Evolutionary conservation across 1,140 invertebrate genomes (phyloP).

Genomic region (Drusus annulatus): DNA sequence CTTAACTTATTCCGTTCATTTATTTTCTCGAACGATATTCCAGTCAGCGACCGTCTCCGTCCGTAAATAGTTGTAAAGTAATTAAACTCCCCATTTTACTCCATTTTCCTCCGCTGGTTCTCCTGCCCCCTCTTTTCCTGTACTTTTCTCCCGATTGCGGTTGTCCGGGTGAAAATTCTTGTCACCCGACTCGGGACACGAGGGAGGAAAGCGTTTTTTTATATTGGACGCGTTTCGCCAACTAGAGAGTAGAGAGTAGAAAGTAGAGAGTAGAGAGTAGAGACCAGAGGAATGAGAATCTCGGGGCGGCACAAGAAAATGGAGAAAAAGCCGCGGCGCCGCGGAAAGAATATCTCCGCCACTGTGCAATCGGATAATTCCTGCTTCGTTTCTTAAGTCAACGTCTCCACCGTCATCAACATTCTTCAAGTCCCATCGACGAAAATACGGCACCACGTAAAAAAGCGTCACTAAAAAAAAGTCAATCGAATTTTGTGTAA

Average conservation of each 20-base stretch:
- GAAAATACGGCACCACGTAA: neutral
- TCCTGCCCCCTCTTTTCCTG: neutral
- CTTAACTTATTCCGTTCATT: neutral
- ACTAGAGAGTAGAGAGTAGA: no score
- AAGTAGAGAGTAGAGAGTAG: no score
- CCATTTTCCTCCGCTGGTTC: neutral
- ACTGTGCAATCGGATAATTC: conserved; percentile 33
- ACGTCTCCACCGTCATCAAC: neutral
- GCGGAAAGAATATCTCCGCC: neutral
- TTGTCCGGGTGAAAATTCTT: conserved; percentile 15
- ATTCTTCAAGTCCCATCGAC: neutral
- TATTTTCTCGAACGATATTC: conserved; percentile 14
- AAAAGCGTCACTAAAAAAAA: neutral
- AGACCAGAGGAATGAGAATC: conserved; percentile 28
- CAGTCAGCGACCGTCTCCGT: conserved; percentile 23
- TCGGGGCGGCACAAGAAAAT: neutral
- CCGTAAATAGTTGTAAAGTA: conserved; percentile 41
- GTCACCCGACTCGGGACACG: conserved; percentile 1
- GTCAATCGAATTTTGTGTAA: no score
- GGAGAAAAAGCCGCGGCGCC: neutral
- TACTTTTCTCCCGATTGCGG: conserved; percentile 1
- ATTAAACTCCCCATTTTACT: conserved; percentile 13
- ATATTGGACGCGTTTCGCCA: neutral
- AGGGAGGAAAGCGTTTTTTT: neutral
- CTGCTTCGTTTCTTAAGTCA: conserved; percentile 29